These are phyloP conservation scores for Dendrolimus kikuchii DNA, from an alignment of 1,140 invertebrate genomes.

Conservation along the genomic window DNA sequence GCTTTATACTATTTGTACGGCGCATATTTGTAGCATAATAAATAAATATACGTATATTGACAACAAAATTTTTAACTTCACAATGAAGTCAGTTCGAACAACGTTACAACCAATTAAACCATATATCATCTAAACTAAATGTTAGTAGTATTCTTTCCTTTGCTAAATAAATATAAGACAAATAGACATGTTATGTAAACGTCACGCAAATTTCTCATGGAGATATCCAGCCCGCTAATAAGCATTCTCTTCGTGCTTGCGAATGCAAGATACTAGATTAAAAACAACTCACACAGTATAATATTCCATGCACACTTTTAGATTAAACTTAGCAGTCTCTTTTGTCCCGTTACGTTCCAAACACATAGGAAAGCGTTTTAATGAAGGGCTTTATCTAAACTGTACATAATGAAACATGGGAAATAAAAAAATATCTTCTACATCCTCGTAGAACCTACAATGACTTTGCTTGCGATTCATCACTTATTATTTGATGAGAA, in stretches of 20 bases:
- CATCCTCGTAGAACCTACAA: no score
- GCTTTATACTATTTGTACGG: background rate
- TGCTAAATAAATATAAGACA: no score
- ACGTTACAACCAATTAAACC: background rate
- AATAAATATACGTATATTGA: no score
- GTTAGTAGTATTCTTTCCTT: no score
- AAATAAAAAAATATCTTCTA: background rate
- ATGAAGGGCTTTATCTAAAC: slow-evolving; percentile 1
- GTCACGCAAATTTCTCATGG: slow-evolving; percentile 4
- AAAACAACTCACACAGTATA: slow-evolving; percentile 12
- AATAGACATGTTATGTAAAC: background rate
- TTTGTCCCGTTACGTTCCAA: slow-evolving; percentile 9
- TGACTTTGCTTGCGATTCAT: no score
- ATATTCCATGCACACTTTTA: slow-evolving; percentile 15
- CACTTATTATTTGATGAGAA: no score
- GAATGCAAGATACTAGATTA: slow-evolving; percentile 11
- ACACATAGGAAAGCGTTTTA: slow-evolving; percentile 9
- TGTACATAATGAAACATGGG: background rate
- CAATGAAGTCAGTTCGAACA: no score
- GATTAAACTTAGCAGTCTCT: slow-evolving; percentile 11
- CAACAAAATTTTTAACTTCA: no score
- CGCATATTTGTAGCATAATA: no score
- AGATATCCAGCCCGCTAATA: slow-evolving; percentile 3
- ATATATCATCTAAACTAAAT: slow-evolving; percentile 6
- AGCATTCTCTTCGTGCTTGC: slow-evolving; percentile 5